A percentile compares a stretch with the other conserved stretches of the same genome.
Evolutionary conservation across 1,140 invertebrate species (phyloP).

Genomic region (Cotesia chilonis): DNA sequence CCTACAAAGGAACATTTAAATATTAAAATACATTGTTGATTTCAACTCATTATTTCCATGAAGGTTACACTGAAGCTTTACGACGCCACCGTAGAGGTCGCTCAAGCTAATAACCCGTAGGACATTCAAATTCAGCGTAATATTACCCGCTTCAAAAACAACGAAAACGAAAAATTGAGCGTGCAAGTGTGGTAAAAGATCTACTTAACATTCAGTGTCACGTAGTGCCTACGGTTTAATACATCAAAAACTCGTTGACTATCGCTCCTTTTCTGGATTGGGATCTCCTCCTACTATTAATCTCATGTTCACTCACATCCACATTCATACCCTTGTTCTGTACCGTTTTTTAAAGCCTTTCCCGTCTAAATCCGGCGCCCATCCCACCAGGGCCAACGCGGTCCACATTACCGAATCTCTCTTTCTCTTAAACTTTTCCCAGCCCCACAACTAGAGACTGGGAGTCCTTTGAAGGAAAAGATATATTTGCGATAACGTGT

Average conservation of each 20-base stretch:
- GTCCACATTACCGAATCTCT: no score
- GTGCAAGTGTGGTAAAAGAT: conserved; percentile 54
- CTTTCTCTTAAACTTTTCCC: no score
- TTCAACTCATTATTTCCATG: no score
- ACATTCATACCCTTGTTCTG: conserved; percentile 12
- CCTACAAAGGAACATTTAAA: no score
- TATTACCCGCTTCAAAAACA: neutral
- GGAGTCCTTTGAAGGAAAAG: no score
- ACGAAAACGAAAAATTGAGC: neutral
- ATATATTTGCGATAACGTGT: conserved; percentile 24
- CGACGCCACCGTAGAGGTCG: no score
- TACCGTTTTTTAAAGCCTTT: conserved; percentile 33
- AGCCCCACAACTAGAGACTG: no score
- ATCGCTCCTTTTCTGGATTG: conserved; percentile 23
- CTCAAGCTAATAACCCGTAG: neutral
- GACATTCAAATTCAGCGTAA: neutral
- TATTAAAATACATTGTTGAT: no score
- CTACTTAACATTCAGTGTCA: conserved; percentile 67
- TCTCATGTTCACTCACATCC: conserved; percentile 16
- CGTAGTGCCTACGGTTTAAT: conserved; percentile 65
- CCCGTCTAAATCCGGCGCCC: conserved; percentile 2
- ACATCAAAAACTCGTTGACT: conserved; percentile 62
- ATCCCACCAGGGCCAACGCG: conserved; percentile 8
- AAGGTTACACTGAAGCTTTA: no score
- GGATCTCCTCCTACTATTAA: neutral